These are phyloP conservation scores for Cyanoderma ruficeps DNA, from an alignment of 2,113 vertebrate genomes.

Conservation along the genomic window DNA sequence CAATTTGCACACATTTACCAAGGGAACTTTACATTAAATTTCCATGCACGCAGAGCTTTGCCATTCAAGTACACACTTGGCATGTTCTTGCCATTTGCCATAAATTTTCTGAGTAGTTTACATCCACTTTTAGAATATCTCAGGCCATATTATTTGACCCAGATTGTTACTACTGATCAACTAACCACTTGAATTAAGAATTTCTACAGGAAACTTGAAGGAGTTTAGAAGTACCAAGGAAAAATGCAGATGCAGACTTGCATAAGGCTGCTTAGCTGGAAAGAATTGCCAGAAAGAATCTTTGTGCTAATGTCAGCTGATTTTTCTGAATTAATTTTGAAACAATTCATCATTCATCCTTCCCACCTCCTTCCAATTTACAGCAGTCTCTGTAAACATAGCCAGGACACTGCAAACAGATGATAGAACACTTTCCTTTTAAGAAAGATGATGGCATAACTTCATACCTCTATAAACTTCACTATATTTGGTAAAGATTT, in stretches of 20 bases:
- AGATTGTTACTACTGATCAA: background rate
- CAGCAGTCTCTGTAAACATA: slow-evolving; percentile 26
- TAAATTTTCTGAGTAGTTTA: background rate
- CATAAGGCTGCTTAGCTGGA: background rate
- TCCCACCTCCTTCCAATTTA: slow-evolving; percentile 24
- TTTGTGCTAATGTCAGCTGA: background rate
- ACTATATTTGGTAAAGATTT: slow-evolving; percentile 62
- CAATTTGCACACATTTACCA: background rate
- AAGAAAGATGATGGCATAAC: background rate
- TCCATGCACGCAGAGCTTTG: background rate
- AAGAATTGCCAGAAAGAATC: slow-evolving; percentile 3
- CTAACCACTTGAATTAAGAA: background rate
- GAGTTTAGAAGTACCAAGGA: background rate
- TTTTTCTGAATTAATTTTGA: slow-evolving; percentile 27
- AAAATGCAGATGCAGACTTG: background rate
- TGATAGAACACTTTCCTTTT: slow-evolving; percentile 54
- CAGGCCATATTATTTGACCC: background rate
- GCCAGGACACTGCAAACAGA: background rate
- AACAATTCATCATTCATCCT: background rate
- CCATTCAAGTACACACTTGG: fast-evolving
- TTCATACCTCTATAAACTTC: slow-evolving; percentile 38
- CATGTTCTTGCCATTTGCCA: background rate
- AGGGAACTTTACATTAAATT: background rate
- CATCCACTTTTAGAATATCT: background rate
- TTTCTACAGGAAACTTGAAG: background rate